Evolutionary conservation across 2,797 vertebrate species (phyloP), one percentile per base, ranked within the genome.

Genomic region (Sebastiscus albofasciatus): DNA sequence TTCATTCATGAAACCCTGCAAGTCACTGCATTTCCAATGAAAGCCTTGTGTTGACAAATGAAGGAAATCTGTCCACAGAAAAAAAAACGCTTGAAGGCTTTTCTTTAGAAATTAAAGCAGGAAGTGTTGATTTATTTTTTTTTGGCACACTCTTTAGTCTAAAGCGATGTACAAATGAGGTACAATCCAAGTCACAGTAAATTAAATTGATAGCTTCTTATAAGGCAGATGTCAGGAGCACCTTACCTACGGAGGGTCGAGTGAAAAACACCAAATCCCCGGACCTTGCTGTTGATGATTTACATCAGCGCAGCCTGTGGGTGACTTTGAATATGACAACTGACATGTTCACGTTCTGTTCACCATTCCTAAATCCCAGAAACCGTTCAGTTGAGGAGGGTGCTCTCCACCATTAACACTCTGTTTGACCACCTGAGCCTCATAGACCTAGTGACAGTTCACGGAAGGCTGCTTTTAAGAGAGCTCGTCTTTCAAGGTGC

Each of bases 301-400:
- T 46, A 46, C 0, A 18, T 18, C 42, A 46, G 3, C 6, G 6
- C 42, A 46, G 42, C 6, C 42, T 46, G 0, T 46, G 16, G 42
- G 16, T 18, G 42, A 46, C 0, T 46, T 46, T 6, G 42, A 46
- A 46, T 8, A 46, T 0, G 1, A 55, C 5, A 24, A 7, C 22
- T 34, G 20, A 22, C 31, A 62, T 62, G 60, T 62, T 62, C 20
- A 62, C 6, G 6, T 46, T 46, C 1, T 18, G 4, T 62, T 34
- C 10, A 0, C 20, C 31, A 62, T 33, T 2, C 20, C 20, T 34
- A 13, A 55, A 55, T 24, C 52, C 52, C 10, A 24, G n/a, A 24
- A 55, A 55, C 10, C 3, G 22, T 24, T 55, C 22, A 55, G 54
- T 46, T 8, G 3, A 62, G 7, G 31, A 34, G 20, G 2, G 5